Base-by-base conservation (phyloP, 2,113 vertebrate species). In the Chlamydotis undulata region DNA sequence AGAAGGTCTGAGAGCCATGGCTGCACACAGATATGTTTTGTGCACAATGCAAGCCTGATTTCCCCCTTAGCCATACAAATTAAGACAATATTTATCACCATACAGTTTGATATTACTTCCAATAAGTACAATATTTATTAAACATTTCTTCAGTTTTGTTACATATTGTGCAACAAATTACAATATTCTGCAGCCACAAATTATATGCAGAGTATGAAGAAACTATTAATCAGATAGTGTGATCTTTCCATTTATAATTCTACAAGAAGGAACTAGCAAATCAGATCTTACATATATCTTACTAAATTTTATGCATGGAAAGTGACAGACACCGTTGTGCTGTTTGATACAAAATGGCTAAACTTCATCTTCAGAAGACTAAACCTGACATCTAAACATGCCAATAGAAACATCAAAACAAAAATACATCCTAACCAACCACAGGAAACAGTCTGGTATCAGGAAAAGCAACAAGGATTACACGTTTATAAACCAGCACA, bases 71-170 rank as follows among this genome's bases (percentile, higher is more conserved):
- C 97, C 97, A 96, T 97, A 98, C 98, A 97, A 99, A 99, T 98
- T 96, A 98, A 99, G 98, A 99, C 98, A 98, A 97, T 98, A 97
- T 97, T 98, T 98, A 98, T 98, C 98, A 98, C 98, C 98, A 97
- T 99, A 99, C 98, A 98, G 98, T 98, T 98, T 98, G 98, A 98
- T 99, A 98, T 98, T 98, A 98, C 98, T 98, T 98, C 98, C 98
- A 98, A 95, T 98, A 98, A 98, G 98, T 99, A 99, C 99, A 99
- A 99, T 99, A 99, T 99, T 99, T 99, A 99, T 99, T 99, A 98
- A 98, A 98, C 98, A 98, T 99, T 99, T 99, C 98, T 98, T 98
- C 98, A 96, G 98, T 99, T 98, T 98, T 98, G 98, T 99, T 99
- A 99, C 98, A 99, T 98, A 98, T 98, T 99, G 98, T 99, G 99